Evolutionary conservation across 2,888 invertebrate genomes (phyloP).

Genomic region (Athalia rosae): DNA sequence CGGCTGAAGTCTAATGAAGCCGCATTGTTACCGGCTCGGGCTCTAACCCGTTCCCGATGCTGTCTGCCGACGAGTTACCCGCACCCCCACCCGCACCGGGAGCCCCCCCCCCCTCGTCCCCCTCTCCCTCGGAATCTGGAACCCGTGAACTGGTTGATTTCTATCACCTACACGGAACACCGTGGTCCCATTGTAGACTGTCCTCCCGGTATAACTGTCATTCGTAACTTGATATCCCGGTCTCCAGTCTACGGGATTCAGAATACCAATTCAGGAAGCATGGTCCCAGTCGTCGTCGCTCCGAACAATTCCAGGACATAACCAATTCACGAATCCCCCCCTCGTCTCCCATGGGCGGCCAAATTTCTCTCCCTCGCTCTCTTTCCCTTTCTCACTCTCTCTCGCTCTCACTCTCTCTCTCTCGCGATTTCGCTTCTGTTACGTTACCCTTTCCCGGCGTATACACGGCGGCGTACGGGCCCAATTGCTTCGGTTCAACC

Average conservation of each 20-base stretch:
- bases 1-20: slow-evolving; percentile 39
- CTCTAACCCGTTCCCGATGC: background rate
- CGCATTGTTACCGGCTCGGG: slow-evolving; percentile 21
- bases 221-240: slow-evolving; percentile 34
- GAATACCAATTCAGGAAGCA: slow-evolving; percentile 22
- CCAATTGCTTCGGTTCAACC: no score
- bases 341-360: background rate
- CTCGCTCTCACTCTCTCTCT: background rate
- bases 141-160: no score
- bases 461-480: no score
- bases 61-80: background rate
- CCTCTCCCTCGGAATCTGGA: no score
- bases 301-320: slow-evolving; percentile 5
- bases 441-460: no score
- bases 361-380: slow-evolving; percentile 20
- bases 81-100: no score
- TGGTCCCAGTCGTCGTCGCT: background rate
- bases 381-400: slow-evolving; percentile 5
- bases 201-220: slow-evolving; percentile 13
- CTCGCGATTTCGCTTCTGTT: background rate
- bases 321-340: slow-evolving; percentile 26
- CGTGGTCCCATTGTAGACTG: slow-evolving; percentile 24
- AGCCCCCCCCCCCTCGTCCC: no score
- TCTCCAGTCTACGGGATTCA: background rate
- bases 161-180: no score